These are phyloP conservation scores for Ochotona princeps DNA, from an alignment of 2,113 vertebrate genomes.

Conservation along the genomic window DNA sequence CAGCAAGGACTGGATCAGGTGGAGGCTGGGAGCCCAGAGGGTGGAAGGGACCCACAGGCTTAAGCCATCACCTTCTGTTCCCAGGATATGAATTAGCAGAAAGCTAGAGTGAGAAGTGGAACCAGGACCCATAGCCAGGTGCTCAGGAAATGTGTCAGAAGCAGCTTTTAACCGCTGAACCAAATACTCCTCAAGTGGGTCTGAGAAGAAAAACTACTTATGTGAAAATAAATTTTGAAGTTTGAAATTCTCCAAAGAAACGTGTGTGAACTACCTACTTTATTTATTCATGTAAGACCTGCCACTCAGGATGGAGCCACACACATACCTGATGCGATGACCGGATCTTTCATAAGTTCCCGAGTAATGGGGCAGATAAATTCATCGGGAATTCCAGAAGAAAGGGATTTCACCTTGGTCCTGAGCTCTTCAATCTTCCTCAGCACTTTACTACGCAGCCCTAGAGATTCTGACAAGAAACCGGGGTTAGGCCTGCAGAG, in stretches of 20 bases:
- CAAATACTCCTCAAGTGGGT: background rate
- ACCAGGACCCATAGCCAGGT: no score
- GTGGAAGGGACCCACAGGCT: no score
- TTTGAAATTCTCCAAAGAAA: background rate
- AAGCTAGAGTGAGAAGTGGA: no score
- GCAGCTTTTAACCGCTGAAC: no score
- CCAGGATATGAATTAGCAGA: no score
- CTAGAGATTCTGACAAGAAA: conserved; percentile 89
- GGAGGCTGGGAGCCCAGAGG: no score
- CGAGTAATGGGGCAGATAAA: conserved; percentile 94
- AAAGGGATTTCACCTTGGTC: conserved; percentile 70
- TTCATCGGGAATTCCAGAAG: conserved; percentile 89
- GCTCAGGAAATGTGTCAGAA: no score
- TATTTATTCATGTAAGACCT: background rate
- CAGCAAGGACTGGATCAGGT: no score
- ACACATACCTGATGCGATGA: conserved; percentile 92
- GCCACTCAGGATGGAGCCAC: background rate
- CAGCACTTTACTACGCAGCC: conserved; percentile 89
- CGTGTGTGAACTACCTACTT: background rate
- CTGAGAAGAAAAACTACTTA: background rate
- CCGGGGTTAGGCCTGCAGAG: background rate
- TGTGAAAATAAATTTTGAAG: background rate
- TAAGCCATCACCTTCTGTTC: no score
- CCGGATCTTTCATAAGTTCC: conserved; percentile 93
- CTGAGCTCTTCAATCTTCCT: conserved; percentile 90